Conservation (phyloP, 2,888 invertebrate genomes). For the Cephus pygmeus region DNA sequence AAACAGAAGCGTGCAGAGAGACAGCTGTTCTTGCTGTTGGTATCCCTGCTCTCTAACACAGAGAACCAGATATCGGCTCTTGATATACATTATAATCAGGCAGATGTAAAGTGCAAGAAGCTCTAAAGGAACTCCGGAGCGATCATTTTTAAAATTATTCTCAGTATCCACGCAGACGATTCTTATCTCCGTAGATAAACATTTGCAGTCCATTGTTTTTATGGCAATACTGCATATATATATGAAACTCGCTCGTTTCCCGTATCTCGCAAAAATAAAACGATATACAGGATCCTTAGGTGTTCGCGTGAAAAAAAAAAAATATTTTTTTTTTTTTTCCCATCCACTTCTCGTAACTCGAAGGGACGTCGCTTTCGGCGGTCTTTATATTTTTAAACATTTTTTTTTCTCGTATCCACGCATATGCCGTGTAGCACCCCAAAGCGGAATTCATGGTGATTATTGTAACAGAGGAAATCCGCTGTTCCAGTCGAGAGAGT, state of each 20-base stretch:
- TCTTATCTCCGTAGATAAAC: background rate
- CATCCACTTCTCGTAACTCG: background rate
- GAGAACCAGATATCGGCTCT: background rate
- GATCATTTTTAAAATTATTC: background rate
- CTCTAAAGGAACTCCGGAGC: background rate
- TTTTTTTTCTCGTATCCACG: no score
- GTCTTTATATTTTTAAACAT: background rate
- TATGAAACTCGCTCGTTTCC: background rate
- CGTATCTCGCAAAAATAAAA: background rate
- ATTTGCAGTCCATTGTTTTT: background rate
- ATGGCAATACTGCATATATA: background rate
- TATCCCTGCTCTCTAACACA: slow-evolving; percentile 22
- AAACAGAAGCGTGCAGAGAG: slow-evolving; percentile 27
- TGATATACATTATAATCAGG: background rate
- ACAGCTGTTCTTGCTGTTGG: slow-evolving; percentile 35
- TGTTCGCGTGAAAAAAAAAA: background rate
- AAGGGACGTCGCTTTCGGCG: background rate
- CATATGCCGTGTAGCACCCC: background rate
- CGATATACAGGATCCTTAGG: background rate
- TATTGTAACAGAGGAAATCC: slow-evolving; percentile 27
- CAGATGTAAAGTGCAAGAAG: background rate
- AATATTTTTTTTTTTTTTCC: background rate
- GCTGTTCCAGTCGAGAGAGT: slow-evolving; percentile 30
- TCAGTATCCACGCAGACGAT: background rate
- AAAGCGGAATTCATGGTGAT: background rate